Evolutionary conservation across 2,113 vertebrate species (phyloP), one percentile per base, ranked within the genome.

Genomic region (Plotosus lineatus): DNA sequence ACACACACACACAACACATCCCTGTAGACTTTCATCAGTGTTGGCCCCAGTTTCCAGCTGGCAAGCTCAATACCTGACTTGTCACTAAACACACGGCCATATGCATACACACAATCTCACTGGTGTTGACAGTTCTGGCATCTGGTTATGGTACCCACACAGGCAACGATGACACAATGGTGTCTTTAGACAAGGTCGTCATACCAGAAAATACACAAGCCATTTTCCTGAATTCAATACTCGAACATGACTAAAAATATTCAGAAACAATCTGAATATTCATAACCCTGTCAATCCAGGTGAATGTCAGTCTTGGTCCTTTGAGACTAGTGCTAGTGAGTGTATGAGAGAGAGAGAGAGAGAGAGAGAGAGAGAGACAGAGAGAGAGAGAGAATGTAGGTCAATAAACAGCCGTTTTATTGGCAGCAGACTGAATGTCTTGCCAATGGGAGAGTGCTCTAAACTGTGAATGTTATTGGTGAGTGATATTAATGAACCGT

Each of bases 331-430:
- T 44, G 71, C 6, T 55, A 50, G 75, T 19, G 65, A 72, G 42
- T 71, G 51, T 42, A 23, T 42, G 14, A 15, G 23, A 76, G 61
- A 53, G 38, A 46, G 21, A 60, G 51, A 81, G 68, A 76, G 8
- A 77, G 23, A 65, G 19, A 44, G 31, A 50, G 33, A 85, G 33
- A 63, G 40, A 75, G 80, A 63, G 21, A 26, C 14, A 66, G 19
- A 78, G 23, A 56, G 50, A 40, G 26, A 31, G 31, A 26, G 17
- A 42, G 23, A 23, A 50, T 33, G 17, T 65, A 69, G 36, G 68
- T 86, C 81, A 86, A 92, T 90, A 89, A 89, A 90, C 86, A 90
- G 86, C 61, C 85, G 88, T 88, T 85, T 89, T 88, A 90, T 91
- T 89, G 84, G 86, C 86, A 86, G 15, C 82, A 83, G 88, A 87